A percentile compares a stretch with the other conserved stretches of the same genome.
phyloP scores from a whole-genome alignment of 2,888 invertebrate genomes.

The Serripes groenlandicus region DNA sequence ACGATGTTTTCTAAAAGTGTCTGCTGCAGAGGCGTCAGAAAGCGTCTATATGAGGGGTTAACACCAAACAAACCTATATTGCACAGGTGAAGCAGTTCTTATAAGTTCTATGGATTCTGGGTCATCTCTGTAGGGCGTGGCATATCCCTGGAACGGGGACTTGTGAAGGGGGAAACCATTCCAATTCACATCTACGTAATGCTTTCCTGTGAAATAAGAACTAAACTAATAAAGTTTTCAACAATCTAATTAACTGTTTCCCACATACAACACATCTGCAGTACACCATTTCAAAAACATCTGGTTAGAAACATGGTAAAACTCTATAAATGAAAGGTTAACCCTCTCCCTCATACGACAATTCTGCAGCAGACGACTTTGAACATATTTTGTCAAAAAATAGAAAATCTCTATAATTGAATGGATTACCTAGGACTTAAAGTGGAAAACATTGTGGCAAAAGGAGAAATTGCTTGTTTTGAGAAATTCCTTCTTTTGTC shows the following conservation, averaged over 20 bases:
- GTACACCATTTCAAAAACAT: too few relatives aligned
- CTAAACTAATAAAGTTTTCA: neutral
- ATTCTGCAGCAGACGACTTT: too few relatives aligned
- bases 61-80: constrained; percentile 45
- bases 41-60: neutral
- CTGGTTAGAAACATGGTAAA: too few relatives aligned
- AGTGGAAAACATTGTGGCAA: neutral
- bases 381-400: too few relatives aligned
- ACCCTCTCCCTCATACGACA: too few relatives aligned
- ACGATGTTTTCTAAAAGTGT: neutral
- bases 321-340: too few relatives aligned
- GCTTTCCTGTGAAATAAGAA: constrained; percentile 70
- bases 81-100: constrained; percentile 40
- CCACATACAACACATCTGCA: too few relatives aligned
- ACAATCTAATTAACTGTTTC: too few relatives aligned
- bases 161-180: constrained; percentile 74
- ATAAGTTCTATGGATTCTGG: constrained; percentile 37
- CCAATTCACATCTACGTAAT: constrained; percentile 79
- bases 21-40: neutral
- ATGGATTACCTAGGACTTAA: too few relatives aligned
- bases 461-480: neutral
- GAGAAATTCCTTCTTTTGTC: neutral
- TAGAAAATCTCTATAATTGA: too few relatives aligned
- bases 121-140: constrained; percentile 66
- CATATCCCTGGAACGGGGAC: constrained; percentile 77